Evolutionary conservation across 2,888 invertebrate genomes (phyloP), one percentile per base, ranked within the genome.

Genomic region (Sinotaia quadrata): DNA sequence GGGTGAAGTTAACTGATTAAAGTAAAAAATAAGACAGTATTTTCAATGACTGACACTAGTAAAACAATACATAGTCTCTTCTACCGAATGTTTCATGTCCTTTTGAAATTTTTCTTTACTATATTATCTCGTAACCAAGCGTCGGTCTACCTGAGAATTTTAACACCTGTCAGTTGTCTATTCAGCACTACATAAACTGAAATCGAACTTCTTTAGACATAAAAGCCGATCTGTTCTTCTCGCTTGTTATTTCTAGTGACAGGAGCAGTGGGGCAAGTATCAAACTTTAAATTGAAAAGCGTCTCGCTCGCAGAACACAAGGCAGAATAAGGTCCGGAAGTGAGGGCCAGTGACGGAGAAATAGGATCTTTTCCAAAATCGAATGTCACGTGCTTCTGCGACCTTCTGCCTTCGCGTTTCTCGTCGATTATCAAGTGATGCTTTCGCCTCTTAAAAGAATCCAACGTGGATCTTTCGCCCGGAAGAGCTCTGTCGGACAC

Each of bases 171-270:
- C n/a, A n/a, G n/a, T n/a, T n/a, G n/a, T n/a, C n/a, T n/a, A n/a
- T n/a, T n/a, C n/a, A n/a, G n/a, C n/a, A n/a, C n/a, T n/a, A n/a
- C n/a, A n/a, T n/a, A n/a, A n/a, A n/a, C n/a, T n/a, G n/a, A n/a
- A n/a, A n/a, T n/a, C n/a, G n/a, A n/a, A n/a, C 21, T 1, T 34
- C n/a, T 18, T 66, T 60, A 72, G 5, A 73, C 73, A 33, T 65
- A 73, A 27, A 73, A 73, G 18, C 73, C 73, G 21, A 69, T 69
- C 49, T 72, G 72, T 27, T 72, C 73, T 27, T 67, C 54, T 7
- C 65, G 34, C 3, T 21, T 54, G 21, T 66, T 59, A 54, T 63
- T 41, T 41, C 54, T 59, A 2, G 65, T 67, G 8, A 54, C 52
- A 8, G 65, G 65, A 7, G 65, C 65, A 4, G 69, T 69, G 7